These are phyloP conservation scores for Phalacrocorax brasilianus DNA, from an alignment of 2,113 vertebrate species.

Conservation along the genomic window DNA sequence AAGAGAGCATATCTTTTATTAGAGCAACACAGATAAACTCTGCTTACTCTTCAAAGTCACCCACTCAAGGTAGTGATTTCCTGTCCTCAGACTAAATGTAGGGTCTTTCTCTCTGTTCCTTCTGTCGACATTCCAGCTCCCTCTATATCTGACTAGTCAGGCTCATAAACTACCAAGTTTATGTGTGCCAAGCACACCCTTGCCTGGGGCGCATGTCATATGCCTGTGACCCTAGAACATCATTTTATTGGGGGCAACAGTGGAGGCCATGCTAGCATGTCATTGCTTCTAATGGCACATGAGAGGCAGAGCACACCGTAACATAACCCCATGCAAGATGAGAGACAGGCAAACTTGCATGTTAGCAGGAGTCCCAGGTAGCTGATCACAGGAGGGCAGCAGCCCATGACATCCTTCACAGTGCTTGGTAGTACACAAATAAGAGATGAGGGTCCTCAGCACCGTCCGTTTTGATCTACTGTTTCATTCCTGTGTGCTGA, in stretches of 20 bases:
- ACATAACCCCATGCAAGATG: fast-evolving
- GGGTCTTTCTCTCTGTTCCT: neutral
- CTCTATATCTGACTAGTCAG: neutral
- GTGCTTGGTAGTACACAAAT: neutral
- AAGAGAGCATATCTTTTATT: neutral
- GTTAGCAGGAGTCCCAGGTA: neutral
- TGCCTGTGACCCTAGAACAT: neutral
- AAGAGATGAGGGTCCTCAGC: neutral
- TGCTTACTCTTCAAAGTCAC: neutral
- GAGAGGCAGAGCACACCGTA: neutral
- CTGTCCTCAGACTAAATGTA: neutral
- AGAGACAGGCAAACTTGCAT: neutral
- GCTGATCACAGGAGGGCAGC: neutral
- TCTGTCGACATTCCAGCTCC: neutral
- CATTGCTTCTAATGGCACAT: neutral
- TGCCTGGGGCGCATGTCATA: neutral
- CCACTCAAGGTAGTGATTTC: neutral
- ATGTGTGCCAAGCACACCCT: neutral
- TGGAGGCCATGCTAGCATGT: neutral
- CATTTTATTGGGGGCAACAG: fast-evolving
- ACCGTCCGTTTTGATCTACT: neutral
- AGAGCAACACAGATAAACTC: neutral
- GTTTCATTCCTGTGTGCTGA: neutral
- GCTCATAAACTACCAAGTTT: neutral
- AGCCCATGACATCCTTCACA: neutral